Conservation (phyloP, 2,888 invertebrate species). For the Parnassius mnemosyne region DNA sequence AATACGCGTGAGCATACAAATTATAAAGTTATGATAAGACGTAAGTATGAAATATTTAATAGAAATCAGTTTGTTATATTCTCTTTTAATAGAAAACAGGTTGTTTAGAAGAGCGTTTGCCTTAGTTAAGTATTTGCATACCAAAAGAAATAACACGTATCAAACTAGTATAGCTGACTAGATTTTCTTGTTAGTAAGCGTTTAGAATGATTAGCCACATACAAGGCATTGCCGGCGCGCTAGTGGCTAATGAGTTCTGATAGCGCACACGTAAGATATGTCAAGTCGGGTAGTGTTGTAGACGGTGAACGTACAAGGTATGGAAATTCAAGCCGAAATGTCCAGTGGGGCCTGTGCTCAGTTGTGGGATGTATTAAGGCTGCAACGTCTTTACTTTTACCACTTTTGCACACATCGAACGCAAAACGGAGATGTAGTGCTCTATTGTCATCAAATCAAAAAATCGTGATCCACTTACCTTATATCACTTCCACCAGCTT, state of each 20-base stretch:
- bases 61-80: not conserved
- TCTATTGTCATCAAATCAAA: too few species aligned
- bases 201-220: conserved; percentile 19
- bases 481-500: too few species aligned
- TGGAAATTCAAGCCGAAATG: too few species aligned
- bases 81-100: conserved; percentile 9
- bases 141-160: conserved; percentile 6
- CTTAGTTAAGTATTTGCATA: conserved; percentile 15
- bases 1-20: not conserved
- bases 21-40: not conserved
- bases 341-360: too few species aligned
- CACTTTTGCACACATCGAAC: too few species aligned
- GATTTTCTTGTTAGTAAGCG: conserved; percentile 16
- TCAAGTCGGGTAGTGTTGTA: not conserved
- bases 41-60: not conserved
- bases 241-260: conserved; percentile 9
- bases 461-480: too few species aligned
- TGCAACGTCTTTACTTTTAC: too few species aligned
- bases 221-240: not conserved
- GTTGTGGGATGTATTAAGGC: too few species aligned
- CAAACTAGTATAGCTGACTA: conserved; percentile 10
- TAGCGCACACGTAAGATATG: not conserved
- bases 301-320: too few species aligned
- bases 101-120: conserved; percentile 18
- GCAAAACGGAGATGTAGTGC: too few species aligned